phyloP scores from a whole-genome alignment of 1,140 invertebrate species.

The Diachasma alloeum region DNA sequence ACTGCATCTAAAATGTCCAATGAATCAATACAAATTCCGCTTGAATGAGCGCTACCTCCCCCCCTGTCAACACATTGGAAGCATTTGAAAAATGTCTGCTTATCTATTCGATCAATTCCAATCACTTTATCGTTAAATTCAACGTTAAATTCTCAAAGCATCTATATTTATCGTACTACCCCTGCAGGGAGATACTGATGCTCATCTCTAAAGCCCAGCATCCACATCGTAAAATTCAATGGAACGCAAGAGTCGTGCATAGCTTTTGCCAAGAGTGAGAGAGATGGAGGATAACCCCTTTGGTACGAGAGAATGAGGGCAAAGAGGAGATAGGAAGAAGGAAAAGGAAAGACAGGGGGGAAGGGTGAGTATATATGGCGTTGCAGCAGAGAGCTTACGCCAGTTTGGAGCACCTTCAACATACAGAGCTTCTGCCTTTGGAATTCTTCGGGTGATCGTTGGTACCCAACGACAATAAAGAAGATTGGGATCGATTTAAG shows the following conservation, averaged over 20 bases:
- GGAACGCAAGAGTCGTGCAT: conserved; percentile 17
- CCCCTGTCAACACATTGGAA: neutral
- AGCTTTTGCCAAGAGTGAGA: conserved; percentile 2
- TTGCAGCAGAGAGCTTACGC: neutral
- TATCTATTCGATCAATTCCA: conserved; percentile 3
- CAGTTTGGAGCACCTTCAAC: conserved; percentile 1
- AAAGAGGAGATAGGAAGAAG: neutral
- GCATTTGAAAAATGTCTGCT: neutral
- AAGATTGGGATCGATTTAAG: conserved; percentile 56
- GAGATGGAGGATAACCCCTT: neutral
- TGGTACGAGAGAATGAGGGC: neutral
- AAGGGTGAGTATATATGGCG: neutral
- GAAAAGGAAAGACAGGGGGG: conserved; percentile 1
- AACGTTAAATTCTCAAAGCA: conserved; percentile 23
- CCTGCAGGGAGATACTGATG: neutral
- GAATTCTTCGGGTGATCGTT: conserved; percentile 15
- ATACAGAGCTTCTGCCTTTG: neutral
- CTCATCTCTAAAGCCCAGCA: conserved; percentile 14
- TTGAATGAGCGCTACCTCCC: neutral
- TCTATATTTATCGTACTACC: conserved; percentile 23
- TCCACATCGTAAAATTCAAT: conserved; percentile 32
- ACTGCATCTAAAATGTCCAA: neutral
- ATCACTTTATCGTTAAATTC: conserved; percentile 12
- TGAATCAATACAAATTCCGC: neutral
- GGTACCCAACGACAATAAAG: conserved; percentile 40